phyloP scores from a whole-genome alignment of 2,113 vertebrate genomes.

The Chrysochloris asiatica region DNA sequence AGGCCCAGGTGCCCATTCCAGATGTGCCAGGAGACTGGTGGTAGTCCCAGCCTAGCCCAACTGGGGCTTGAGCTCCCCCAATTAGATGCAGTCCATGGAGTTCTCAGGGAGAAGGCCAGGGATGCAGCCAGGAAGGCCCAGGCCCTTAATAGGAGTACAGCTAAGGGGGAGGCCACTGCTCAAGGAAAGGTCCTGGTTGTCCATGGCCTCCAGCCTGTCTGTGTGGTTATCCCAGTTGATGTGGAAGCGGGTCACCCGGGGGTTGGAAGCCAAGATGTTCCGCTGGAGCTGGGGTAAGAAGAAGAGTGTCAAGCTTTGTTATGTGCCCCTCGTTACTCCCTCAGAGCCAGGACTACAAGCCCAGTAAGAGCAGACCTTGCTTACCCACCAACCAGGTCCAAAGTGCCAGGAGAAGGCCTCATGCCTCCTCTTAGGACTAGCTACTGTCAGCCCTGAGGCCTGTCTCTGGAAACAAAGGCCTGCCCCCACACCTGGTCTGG shows the following conservation, averaged over 20 bases:
- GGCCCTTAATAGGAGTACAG: slow-evolving; percentile 87
- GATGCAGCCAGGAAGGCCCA: slow-evolving; percentile 80
- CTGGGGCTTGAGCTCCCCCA: background rate
- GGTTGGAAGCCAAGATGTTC: slow-evolving; percentile 94
- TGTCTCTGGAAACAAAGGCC: slow-evolving; percentile 5
- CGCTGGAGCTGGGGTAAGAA: slow-evolving; percentile 89
- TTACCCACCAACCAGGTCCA: background rate
- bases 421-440: background rate
- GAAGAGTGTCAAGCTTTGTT: background rate
- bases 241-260: slow-evolving; percentile 94
- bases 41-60: background rate
- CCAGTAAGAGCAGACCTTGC: background rate
- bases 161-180: slow-evolving; percentile 88
- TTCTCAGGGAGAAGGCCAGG: slow-evolving; percentile 91
- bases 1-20: background rate
- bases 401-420: background rate
- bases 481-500: no score
- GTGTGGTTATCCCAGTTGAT: slow-evolving; percentile 94
- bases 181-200: slow-evolving; percentile 90
- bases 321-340: background rate
- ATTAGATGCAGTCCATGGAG: slow-evolving; percentile 93
- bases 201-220: slow-evolving; percentile 90
- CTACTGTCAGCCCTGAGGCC: background rate
- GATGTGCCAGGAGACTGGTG: background rate
- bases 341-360: background rate